These are phyloP conservation scores for Sciurus carolinensis DNA, from an alignment of 2,797 vertebrate species.

Conservation along the genomic window DNA sequence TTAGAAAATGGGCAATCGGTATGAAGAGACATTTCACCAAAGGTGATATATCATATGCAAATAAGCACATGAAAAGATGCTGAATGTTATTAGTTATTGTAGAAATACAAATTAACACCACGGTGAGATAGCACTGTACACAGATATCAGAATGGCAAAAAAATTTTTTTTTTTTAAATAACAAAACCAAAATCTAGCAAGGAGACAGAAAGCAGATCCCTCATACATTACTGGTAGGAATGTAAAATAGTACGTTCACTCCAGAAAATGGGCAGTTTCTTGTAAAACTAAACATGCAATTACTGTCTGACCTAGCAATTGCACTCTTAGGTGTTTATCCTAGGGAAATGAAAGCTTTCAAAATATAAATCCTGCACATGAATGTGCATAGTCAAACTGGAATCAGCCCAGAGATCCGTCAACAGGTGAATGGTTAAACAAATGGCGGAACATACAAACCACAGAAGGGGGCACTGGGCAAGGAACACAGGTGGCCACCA, in stretches of 20 bases:
- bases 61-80: background rate
- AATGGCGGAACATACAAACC: background rate
- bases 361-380: background rate
- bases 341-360: conserved; percentile 14
- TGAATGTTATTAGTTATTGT: background rate
- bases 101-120: conserved; percentile 34
- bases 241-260: background rate
- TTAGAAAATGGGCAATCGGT: conserved; percentile 12
- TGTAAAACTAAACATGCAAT: background rate
- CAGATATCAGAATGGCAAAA: background rate
- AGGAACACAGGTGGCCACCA: background rate
- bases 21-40: background rate
- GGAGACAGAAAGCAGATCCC: background rate
- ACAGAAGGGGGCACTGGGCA: background rate
- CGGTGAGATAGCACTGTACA: background rate
- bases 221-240: background rate
- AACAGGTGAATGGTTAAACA: background rate
- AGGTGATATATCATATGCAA: background rate
- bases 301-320: background rate
- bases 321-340: background rate
- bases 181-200: background rate
- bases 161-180: background rate
- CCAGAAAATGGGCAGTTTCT: conserved; percentile 43
- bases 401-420: background rate
- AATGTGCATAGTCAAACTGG: background rate